phyloP scores from a whole-genome alignment of 2,113 vertebrate genomes.

The Odocoileus hemionus region DNA sequence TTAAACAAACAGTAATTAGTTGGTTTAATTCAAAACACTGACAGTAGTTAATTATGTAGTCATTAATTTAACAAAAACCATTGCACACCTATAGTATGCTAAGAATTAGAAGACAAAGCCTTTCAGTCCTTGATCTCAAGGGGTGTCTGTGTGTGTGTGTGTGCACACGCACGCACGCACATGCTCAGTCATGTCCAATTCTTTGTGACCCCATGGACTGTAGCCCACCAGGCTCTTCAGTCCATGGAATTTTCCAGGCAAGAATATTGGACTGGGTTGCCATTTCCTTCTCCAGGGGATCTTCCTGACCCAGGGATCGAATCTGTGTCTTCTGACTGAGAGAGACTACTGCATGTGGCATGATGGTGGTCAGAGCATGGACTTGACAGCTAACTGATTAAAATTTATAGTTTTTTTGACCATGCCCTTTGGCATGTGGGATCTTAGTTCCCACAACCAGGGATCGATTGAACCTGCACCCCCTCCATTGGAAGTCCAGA shows the following conservation, averaged over 20 bases:
- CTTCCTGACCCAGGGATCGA: not conserved
- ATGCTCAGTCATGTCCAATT: not conserved
- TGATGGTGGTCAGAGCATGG: not conserved
- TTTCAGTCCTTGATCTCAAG: not conserved
- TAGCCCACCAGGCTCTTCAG: not conserved
- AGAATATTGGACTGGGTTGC: not conserved
- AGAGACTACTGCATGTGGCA: not conserved
- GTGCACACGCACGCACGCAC: accelerated
- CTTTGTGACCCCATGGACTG: not conserved
- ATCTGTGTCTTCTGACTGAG: not conserved
- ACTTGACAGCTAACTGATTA: not conserved
- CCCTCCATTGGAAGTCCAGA: not conserved
- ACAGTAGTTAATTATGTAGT: not conserved
- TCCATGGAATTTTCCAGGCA: not conserved
- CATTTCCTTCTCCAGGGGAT: not conserved
- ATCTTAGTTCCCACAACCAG: not conserved
- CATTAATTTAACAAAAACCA: not conserved
- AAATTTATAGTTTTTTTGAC: not conserved
- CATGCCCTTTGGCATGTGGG: not conserved
- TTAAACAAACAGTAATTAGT: not conserved
- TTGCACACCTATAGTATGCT: not conserved
- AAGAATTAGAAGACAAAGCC: not conserved
- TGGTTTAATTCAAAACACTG: not conserved
- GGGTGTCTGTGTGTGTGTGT: accelerated
- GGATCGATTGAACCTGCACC: not conserved